A percentile compares a stretch with the other conserved stretches of the same genome.
Evolutionary conservation across 2,797 vertebrate genomes (phyloP).

Genomic region (Syngnathus rostellatus): DNA sequence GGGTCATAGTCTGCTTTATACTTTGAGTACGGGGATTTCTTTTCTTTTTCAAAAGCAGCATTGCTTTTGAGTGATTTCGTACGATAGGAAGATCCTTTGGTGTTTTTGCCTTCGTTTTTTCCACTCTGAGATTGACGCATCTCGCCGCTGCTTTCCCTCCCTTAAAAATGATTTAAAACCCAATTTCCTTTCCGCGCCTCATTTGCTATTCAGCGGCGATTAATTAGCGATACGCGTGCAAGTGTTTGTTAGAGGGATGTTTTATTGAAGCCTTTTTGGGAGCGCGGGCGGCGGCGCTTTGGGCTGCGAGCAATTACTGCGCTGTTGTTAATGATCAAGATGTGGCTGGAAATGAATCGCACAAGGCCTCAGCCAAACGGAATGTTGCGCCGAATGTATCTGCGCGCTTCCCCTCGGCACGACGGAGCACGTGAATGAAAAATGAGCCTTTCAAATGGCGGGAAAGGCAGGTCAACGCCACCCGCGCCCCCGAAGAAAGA

Average conservation of each 20-base stretch:
- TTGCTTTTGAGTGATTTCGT: background rate
- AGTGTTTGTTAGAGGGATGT: background rate
- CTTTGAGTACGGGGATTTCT: no score
- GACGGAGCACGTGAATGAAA: background rate
- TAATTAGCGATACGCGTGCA: constrained; percentile 3
- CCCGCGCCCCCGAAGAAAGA: background rate
- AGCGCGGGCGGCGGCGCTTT: no score
- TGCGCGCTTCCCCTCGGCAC: background rate
- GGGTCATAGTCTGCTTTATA: no score
- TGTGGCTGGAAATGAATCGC: background rate
- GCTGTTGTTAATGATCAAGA: constrained; percentile 4
- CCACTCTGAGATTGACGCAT: background rate
- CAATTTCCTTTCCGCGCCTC: background rate
- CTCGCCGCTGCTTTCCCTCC: background rate
- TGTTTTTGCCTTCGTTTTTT: background rate
- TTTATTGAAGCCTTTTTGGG: background rate
- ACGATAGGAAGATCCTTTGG: background rate
- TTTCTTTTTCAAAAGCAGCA: no score
- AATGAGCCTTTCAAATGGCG: background rate
- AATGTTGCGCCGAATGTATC: background rate
- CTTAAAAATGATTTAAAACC: background rate
- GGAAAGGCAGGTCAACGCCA: background rate
- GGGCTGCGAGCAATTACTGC: constrained; percentile 1
- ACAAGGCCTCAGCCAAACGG: background rate
- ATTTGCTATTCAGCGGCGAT: background rate